Base-by-base conservation (phyloP, 2,113 vertebrate genomes). In the Takifugu flavidus region DNA sequence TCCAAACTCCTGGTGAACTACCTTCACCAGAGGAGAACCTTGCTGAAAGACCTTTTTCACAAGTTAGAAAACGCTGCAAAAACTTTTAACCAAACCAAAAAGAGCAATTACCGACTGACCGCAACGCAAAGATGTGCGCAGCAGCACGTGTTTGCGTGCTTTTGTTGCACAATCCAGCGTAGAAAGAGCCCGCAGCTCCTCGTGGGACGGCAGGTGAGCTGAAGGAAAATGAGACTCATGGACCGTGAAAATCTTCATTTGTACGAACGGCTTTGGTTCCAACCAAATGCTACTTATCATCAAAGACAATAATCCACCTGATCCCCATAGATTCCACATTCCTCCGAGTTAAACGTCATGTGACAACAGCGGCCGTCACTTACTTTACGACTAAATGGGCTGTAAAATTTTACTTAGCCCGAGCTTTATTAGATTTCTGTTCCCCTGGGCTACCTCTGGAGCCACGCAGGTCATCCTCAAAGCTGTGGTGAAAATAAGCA, bases 231-330 rank as follows among this genome's bases (percentile, higher is more conserved):
- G 63, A 79, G 56, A 3, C 42, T 65, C 65, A 78, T 81, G 73
- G 45, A 56, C 45, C 20, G 25, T 67, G 77, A 82, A 63, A 80
- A 54, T 62, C 34, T 72, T 65, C 65, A 63, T 80, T 72, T 73
- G 52, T 56, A 49, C 54, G 55, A 55, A 70, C 46, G 54, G 60
- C 65, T 78, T 78, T 74, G 49, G 57, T 75, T 76, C 80, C 31
- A 44, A 60, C 26, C 44, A 60, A 79, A 80, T 49, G 52, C 77
- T 78, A 67, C 62, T 75, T 56, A 79, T 86, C 64, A 82, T 85
- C 70, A 80, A 86, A 83, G 74, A 82, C 73, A 75, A 84, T 82
- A 85, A 86, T 85, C 86, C 79, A 83, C 61, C 71, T 85, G 67
- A 86, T 74, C 68, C 76, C 64, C 65, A 68, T 55, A 89, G 74